Conservation (phyloP, 2,888 invertebrate genomes). For the Hermodice carunculata region DNA sequence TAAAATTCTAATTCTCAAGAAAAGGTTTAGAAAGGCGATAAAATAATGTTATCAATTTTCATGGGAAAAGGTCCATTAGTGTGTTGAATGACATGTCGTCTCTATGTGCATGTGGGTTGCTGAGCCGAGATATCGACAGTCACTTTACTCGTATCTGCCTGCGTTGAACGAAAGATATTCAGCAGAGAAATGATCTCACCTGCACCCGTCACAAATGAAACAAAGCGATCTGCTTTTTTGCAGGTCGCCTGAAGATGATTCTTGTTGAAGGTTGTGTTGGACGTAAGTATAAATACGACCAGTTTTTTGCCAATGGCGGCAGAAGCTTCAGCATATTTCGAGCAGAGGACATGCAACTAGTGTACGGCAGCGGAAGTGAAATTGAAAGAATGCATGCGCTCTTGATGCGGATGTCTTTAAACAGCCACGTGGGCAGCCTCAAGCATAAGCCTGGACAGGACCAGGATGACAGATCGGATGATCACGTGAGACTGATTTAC, state of each 20-base stretch:
- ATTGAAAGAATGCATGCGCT: slow-evolving; percentile 10
- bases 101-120: too few relatives aligned
- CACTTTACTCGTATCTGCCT: too few relatives aligned
- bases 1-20: too few relatives aligned
- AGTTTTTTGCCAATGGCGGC: slow-evolving; percentile 13
- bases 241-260: slow-evolving; percentile 25
- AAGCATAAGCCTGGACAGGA: slow-evolving; percentile 5
- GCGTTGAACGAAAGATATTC: too few relatives aligned
- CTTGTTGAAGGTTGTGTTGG: slow-evolving; percentile 22
- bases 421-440: slow-evolving; percentile 10
- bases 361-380: slow-evolving; percentile 14
- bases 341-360: slow-evolving; percentile 2
- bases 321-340: slow-evolving; percentile 11
- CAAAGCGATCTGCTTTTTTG: neutral
- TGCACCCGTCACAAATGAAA: too few relatives aligned
- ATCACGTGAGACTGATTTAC: slow-evolving; percentile 30
- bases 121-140: too few relatives aligned
- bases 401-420: slow-evolving; percentile 28
- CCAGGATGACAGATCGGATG: slow-evolving; percentile 31
- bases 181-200: too few relatives aligned
- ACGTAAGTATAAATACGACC: slow-evolving; percentile 5
- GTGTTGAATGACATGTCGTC: too few relatives aligned
- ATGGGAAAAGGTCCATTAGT: too few relatives aligned
- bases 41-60: too few relatives aligned
- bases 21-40: too few relatives aligned